phyloP scores from a whole-genome alignment of 2,113 vertebrate species.

The Prietella phreatophila region DNA sequence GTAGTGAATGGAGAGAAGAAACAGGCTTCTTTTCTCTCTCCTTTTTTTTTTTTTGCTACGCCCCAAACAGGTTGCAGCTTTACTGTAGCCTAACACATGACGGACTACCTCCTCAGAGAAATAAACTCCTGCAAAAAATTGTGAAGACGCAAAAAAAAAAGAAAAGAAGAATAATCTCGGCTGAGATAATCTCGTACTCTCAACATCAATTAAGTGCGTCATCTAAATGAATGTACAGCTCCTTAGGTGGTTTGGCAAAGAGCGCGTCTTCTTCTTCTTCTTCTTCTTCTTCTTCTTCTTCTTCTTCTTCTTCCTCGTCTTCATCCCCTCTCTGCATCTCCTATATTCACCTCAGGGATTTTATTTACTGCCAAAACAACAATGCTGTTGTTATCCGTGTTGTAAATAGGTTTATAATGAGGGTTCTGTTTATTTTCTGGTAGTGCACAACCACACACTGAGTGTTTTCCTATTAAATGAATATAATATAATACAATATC shows the following conservation, averaged over 20 bases:
- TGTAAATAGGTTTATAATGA: conserved; percentile 8
- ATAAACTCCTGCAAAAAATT: background rate
- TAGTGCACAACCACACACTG: background rate
- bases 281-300: too few species aligned
- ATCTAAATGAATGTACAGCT: conserved; percentile 30
- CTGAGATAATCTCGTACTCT: background rate
- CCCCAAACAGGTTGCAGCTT: conserved; percentile 34
- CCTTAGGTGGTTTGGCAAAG: conserved; percentile 19
- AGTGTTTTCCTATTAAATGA: background rate
- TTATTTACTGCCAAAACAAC: conserved; percentile 16
- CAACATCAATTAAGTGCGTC: conserved; percentile 29
- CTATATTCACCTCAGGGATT: conserved; percentile 10
- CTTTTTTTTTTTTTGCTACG: conserved; percentile 11
- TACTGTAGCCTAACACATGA: conserved; percentile 15
- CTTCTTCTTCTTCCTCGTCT: too few species aligned
- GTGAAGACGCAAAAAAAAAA: background rate
- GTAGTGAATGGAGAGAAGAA: background rate
- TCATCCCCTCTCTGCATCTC: background rate
- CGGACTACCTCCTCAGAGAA: conserved; percentile 25
- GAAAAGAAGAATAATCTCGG: background rate
- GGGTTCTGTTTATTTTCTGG: background rate
- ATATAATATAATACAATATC: background rate
- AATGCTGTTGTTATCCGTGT: background rate
- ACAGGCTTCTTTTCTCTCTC: background rate
- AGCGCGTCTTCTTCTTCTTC: background rate